Evolutionary conservation across 2,113 vertebrate genomes (phyloP).

Genomic region (Brienomyrus brachyistius): DNA sequence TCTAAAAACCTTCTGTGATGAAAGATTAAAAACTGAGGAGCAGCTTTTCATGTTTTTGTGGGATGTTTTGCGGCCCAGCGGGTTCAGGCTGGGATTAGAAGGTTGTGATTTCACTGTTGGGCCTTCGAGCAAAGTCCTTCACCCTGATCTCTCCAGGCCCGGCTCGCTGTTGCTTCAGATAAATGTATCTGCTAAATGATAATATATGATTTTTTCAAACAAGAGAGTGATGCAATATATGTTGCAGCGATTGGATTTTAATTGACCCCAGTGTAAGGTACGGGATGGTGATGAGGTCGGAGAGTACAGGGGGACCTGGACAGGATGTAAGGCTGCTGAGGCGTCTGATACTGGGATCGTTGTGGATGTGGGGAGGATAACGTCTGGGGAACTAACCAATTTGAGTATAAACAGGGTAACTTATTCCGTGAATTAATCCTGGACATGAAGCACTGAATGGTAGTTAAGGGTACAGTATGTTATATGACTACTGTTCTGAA

Average conservation of each 20-base stretch:
- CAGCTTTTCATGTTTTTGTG: not conserved
- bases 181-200: not conserved
- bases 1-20: not conserved
- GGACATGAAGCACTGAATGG: not conserved
- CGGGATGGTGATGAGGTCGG: not conserved
- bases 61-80: not conserved
- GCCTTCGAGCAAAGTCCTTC: not conserved
- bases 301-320: not conserved
- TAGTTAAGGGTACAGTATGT: not conserved
- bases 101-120: not conserved
- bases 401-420: not conserved
- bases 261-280: not conserved
- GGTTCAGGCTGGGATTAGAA: not conserved
- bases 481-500: not conserved
- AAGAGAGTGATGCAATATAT: not conserved
- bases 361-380: not conserved
- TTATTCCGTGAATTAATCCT: not conserved
- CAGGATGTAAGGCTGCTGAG: not conserved
- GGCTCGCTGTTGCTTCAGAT: not conserved
- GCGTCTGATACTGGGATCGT: not conserved
- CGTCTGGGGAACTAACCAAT: not conserved
- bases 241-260: not conserved
- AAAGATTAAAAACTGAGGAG: not conserved
- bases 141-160: not conserved
- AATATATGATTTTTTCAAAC: not conserved